Evolutionary conservation across 2,888 invertebrate genomes (phyloP), one percentile per base, ranked within the genome.

Genomic region (Cosmia pyralina): DNA sequence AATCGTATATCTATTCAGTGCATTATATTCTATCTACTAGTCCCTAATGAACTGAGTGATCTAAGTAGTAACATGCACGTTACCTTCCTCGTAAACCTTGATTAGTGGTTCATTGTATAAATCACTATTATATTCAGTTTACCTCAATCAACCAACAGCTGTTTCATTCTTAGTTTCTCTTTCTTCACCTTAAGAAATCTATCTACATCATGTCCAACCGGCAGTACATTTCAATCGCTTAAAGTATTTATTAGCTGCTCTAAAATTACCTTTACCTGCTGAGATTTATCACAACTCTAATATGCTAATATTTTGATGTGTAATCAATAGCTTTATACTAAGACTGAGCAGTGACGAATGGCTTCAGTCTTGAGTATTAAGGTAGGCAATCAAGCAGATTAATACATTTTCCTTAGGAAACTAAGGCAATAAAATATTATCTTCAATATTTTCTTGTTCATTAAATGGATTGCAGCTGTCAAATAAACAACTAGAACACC

Each of bases 261-360:
- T 71, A 75, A 77, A 75, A 82, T 82, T 82, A 77, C 78, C 75
- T 75, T 77, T 75, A 77, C 81, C 69, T 80, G 66, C 77, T 77
- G 65, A 83, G 72, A 85, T 88, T 83, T 85, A 79, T 83, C 81
- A 80, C 79, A 72, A 82, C 85, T 87, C 80, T 79, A 80, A 76
- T 85, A 87, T 85, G 85, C 82, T 85, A 87, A 89, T 89, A 87
- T 87, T 86, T 85, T 69, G 81, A 76, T 82, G 81, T 83, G 68
- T 82, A 84, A 85, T 89, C 86, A 87, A 88, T 87, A 83, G 79
- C 77, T 79, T 72, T 68, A 69, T 70, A 68, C 62, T 80, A 79
- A 79, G 76, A 71, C 81, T 75, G 79, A 84, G 80, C 85, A 83
- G 81, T 88, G 86, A 90, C 82, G 87, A 88, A 88, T 88, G 79